phyloP scores from a whole-genome alignment of 1,140 invertebrate species.

The Harpegnathos saltator region DNA sequence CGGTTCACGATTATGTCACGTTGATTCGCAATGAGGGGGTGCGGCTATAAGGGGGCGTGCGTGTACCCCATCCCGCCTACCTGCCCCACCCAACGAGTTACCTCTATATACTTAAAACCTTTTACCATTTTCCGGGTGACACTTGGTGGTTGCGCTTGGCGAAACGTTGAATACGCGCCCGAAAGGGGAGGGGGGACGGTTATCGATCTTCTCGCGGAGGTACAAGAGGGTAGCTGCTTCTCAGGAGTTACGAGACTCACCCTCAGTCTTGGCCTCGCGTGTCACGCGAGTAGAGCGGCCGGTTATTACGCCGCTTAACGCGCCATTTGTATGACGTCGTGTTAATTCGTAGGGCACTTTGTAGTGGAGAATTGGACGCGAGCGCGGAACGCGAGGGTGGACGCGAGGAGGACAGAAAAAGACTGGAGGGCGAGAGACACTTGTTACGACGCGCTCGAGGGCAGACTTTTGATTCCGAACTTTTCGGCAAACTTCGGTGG shows the following conservation, averaged over 20 bases:
- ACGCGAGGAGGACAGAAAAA: neutral
- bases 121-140: constrained; percentile 67
- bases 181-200: too few relatives aligned
- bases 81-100: constrained; percentile 55
- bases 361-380: constrained; percentile 43
- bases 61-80: too few relatives aligned
- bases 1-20: constrained; percentile 34
- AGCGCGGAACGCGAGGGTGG: neutral
- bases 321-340: constrained; percentile 64
- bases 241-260: constrained; percentile 63
- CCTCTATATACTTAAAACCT: constrained; percentile 49
- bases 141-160: constrained; percentile 42
- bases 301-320: constrained; percentile 62
- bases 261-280: constrained; percentile 71
- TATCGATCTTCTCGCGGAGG: constrained; percentile 65
- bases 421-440: neutral
- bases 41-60: constrained; percentile 76
- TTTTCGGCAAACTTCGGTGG: neutral
- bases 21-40: constrained; percentile 66
- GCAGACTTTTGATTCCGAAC: neutral
- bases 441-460: neutral
- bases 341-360: constrained; percentile 47
- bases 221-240: constrained; percentile 69
- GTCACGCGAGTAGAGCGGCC: constrained; percentile 29
- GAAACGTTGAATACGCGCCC: constrained; percentile 54